Base-by-base conservation (phyloP, 2,113 vertebrate species). In the Pelusios castaneus region DNA sequence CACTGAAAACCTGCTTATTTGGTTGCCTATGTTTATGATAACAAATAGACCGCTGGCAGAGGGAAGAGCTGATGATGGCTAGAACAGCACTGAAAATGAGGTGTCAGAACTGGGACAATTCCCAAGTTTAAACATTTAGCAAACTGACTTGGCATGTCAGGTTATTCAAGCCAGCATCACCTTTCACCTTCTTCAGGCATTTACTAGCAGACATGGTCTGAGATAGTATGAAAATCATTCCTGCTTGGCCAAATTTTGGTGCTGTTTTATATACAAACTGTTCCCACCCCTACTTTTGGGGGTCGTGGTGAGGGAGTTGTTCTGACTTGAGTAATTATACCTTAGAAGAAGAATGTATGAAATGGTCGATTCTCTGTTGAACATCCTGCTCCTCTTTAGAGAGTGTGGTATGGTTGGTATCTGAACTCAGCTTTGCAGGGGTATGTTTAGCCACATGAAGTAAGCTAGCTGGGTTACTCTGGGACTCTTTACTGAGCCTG, bases 1-100 rank as follows among this genome's bases (percentile, higher is more conserved):
- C 81, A 51, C 85, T 79, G 55, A 55, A 54, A 43, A 29, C 95
- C 91, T 88, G 54, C 47, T 88, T 84, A 76, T 88, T 89, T 89
- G 29, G 11, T 82, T 92, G 60, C 47, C 70, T 95, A 6, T 76
- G 22, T 45, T 75, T 76, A 76, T 12, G 73, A 3, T 29, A 45
- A 24, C 10, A 25, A 58, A 7, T 58, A 41, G 2, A 75, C 0
- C 75, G 12, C n/a, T 86, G 13, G 51, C 6, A 29, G 77, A 89
- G n/a, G 10, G 38, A 87, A 92, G 77, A 89, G 25, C 31, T 80
- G 77, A 84, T 49, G 63, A 52, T 63, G 22, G 43, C 41, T 85
- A 14, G 75, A 92, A 29, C 78, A 76, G 29, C 51, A 80, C 8
- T 54, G 77, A 90, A 91, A 34, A 51, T 2, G 27, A 43, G 79